Evolutionary conservation across 1,140 invertebrate species (phyloP).

Genomic region (Hestina assimilis): DNA sequence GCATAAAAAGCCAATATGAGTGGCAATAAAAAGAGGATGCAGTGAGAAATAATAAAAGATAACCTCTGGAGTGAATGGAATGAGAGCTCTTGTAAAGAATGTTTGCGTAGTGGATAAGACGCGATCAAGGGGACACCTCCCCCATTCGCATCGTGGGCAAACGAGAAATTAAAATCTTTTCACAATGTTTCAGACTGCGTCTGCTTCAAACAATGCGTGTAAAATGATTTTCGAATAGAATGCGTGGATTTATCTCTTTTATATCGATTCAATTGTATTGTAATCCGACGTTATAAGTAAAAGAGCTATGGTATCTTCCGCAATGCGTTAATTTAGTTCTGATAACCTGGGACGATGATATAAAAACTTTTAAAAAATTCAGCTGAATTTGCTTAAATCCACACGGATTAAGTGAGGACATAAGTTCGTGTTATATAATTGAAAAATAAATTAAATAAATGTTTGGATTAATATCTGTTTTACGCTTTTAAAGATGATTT

Average conservation of each 20-base stretch:
- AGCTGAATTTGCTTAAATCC: too few species aligned
- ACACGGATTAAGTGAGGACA: too few species aligned
- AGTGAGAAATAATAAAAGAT: slow-evolving; percentile 77
- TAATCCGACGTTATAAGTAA: too few species aligned
- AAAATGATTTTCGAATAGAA: slow-evolving; percentile 1
- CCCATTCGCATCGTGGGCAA: slow-evolving; percentile 29
- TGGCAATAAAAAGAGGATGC: slow-evolving; percentile 76
- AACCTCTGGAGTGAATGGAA: slow-evolving; percentile 72
- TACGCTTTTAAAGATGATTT: too few species aligned
- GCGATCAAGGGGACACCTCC: slow-evolving; percentile 68
- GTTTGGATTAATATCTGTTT: too few species aligned
- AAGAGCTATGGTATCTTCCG: too few species aligned
- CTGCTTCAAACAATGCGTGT: slow-evolving; percentile 11
- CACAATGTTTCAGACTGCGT: slow-evolving; percentile 11
- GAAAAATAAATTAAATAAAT: too few species aligned
- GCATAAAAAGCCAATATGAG: slow-evolving; percentile 77
- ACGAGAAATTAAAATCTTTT: slow-evolving; percentile 58
- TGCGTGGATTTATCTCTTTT: not conserved
- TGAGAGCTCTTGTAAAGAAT: slow-evolving; percentile 69
- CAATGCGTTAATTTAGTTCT: too few species aligned
- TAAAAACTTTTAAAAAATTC: too few species aligned
- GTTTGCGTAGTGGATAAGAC: slow-evolving; percentile 75
- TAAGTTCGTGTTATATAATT: too few species aligned
- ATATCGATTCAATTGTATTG: not conserved
- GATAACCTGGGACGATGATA: too few species aligned